These are phyloP conservation scores for Aethes cnicana DNA, from an alignment of 2,888 invertebrate species.

Conservation along the genomic window DNA sequence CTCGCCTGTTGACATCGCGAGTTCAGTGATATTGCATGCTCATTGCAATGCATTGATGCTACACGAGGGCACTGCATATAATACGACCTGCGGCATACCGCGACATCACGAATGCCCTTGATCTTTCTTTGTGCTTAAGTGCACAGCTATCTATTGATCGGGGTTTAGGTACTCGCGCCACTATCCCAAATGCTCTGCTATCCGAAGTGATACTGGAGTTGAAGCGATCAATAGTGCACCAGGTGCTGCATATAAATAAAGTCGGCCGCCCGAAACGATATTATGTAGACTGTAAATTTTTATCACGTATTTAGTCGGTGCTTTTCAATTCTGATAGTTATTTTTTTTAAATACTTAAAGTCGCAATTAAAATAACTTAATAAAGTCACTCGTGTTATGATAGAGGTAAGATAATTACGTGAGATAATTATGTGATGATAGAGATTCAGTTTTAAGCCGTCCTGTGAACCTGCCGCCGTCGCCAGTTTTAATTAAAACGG, in stretches of 20 bases:
- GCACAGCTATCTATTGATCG: slow-evolving; percentile 29
- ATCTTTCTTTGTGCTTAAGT: slow-evolving; percentile 23
- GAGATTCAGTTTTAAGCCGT: too few species aligned
- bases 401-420: too few species aligned
- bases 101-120: slow-evolving; percentile 26
- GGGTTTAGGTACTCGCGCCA: slow-evolving; percentile 5
- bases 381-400: too few species aligned
- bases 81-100: slow-evolving; percentile 21
- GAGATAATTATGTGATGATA: too few species aligned
- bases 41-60: slow-evolving; percentile 21
- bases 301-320: slow-evolving; percentile 7
- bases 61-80: neutral
- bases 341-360: too few species aligned
- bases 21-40: slow-evolving; percentile 20
- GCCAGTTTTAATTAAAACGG: slow-evolving; percentile 13
- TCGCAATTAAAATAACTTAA: too few species aligned
- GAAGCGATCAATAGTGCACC: slow-evolving; percentile 29
- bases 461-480: slow-evolving; percentile 5
- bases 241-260: slow-evolving; percentile 28
- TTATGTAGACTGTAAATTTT: slow-evolving; percentile 20
- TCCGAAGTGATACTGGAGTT: slow-evolving; percentile 28
- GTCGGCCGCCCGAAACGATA: slow-evolving; percentile 18
- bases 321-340: slow-evolving; percentile 14
- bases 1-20: slow-evolving; percentile 13
- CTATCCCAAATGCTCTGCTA: slow-evolving; percentile 18